Base-by-base conservation (phyloP, 92 coral and sea anemone species). In the Actinostola sp. region DNA sequence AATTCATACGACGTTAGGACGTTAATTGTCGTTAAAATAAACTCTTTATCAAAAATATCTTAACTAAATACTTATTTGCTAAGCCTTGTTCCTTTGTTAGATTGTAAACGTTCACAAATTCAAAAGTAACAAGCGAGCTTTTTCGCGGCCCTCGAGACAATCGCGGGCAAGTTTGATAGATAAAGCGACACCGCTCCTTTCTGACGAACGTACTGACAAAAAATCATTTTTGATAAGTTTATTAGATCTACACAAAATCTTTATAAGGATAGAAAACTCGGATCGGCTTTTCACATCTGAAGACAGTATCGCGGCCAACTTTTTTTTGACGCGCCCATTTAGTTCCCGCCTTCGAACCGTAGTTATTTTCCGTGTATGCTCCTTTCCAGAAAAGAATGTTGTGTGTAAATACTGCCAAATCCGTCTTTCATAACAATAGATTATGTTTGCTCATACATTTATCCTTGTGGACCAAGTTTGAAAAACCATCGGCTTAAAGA, bases 381-480 rank as follows among this genome's bases (percentile, higher is more conserved):
- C 1, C 2, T 26, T 27, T 30, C 38, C 10, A 27, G 4, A 13
- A 3, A 27, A 57, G 31, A 11, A 5, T 57, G 7, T 57, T 57
- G 36, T 57, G 25, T 1, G 29, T 11, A 57, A 7, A 27, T 30
- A 57, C 28, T 30, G 63, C 25, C 6, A 57, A 57, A 57, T 57
- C 63, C 17, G 2, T 12, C 1, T 57, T 57, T 57, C 1, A 30
- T 6, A 57, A 57, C 63, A 57, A 46, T 27, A 57, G 38, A 57
- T 29, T 53, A 53, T 57, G 39, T 13, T 57, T 57, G 63, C 63
- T 30, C n/a, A n/a, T n/a, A n/a, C n/a, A n/a, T n/a, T n/a, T 12
- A 27, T 30, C 36, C 39, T 57, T 27, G 63, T 57, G 39, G 39
- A 2, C 10, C 14, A 27, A n/a, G 4, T 20, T 6, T 53, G 29